Evolutionary conservation across 1,140 invertebrate genomes (phyloP).

Genomic region (Platorchestia sp.): DNA sequence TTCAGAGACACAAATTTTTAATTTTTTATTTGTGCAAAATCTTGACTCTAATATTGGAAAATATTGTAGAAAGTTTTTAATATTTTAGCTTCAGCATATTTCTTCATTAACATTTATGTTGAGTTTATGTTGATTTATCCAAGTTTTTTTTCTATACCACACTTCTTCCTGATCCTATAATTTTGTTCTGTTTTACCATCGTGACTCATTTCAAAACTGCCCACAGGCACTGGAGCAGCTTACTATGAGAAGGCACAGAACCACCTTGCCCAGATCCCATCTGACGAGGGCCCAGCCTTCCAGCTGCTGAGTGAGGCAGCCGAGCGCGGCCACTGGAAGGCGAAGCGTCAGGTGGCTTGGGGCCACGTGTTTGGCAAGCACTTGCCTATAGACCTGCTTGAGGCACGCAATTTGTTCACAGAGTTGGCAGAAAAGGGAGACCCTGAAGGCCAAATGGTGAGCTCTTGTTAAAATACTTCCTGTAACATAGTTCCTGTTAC

Average conservation of each 20-base stretch:
- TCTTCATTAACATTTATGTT: not conserved
- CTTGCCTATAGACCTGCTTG: conserved; percentile 80
- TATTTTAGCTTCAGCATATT: too few species aligned
- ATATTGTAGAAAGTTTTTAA: too few species aligned
- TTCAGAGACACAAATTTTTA: too few species aligned
- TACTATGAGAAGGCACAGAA: conserved; percentile 77
- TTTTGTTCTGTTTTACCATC: not conserved
- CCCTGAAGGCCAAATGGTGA: conserved; percentile 90
- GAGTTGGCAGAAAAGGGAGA: conserved; percentile 83
- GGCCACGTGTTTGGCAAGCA: conserved; percentile 84
- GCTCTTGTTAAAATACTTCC: conserved; percentile 45
- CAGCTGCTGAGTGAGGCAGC: conserved; percentile 81
- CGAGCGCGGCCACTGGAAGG: conserved; percentile 82
- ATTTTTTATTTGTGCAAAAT: too few species aligned
- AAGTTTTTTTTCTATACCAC: not conserved
- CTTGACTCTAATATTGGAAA: too few species aligned
- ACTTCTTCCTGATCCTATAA: not conserved
- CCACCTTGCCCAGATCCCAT: conserved; percentile 78
- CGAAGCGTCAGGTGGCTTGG: conserved; percentile 88
- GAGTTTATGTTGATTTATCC: not conserved
- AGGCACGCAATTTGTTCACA: conserved; percentile 84
- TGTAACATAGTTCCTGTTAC: not conserved
- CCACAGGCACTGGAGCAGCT: conserved; percentile 14
- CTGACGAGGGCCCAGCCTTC: conserved; percentile 79
- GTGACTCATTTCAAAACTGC: not conserved